Conservation (phyloP, 2,888 invertebrate species). For the Sphaerophoria rueppellii region DNA sequence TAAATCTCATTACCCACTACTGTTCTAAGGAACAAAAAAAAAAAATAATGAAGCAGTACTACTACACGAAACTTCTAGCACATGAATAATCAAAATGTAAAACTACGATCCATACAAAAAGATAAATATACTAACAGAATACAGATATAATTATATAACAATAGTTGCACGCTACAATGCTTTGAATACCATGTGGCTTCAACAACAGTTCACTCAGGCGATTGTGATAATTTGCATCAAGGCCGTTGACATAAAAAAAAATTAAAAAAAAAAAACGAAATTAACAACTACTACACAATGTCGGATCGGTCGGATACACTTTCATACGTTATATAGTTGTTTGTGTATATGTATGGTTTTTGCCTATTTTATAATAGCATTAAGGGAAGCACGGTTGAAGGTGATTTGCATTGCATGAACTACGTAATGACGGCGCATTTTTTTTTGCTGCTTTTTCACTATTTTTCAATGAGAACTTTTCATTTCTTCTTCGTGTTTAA, state of each 20-base stretch:
- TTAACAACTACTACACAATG: constrained; percentile 33
- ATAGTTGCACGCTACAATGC: constrained; percentile 40
- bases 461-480: constrained; percentile 47
- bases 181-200: constrained; percentile 58
- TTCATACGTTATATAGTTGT: constrained; percentile 1
- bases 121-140: neutral
- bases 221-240: constrained; percentile 71
- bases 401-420: constrained; percentile 65
- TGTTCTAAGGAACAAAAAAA: neutral
- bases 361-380: constrained; percentile 63
- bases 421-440: constrained; percentile 51
- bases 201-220: constrained; percentile 59
- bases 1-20: constrained; percentile 49
- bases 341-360: constrained; percentile 15
- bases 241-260: constrained; percentile 68
- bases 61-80: constrained; percentile 7
- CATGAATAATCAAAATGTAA: constrained; percentile 16
- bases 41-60: constrained; percentile 1
- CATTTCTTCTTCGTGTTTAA: constrained; percentile 57
- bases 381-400: constrained; percentile 63
- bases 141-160: constrained; percentile 10
- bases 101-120: constrained; percentile 3
- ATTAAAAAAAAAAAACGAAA: constrained; percentile 1
- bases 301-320: constrained; percentile 61
- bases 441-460: neutral